A percentile compares a stretch with the other conserved stretches of the same genome.
phyloP scores from a whole-genome alignment of 2,888 invertebrate genomes.

The Diplazon laetatorius region DNA sequence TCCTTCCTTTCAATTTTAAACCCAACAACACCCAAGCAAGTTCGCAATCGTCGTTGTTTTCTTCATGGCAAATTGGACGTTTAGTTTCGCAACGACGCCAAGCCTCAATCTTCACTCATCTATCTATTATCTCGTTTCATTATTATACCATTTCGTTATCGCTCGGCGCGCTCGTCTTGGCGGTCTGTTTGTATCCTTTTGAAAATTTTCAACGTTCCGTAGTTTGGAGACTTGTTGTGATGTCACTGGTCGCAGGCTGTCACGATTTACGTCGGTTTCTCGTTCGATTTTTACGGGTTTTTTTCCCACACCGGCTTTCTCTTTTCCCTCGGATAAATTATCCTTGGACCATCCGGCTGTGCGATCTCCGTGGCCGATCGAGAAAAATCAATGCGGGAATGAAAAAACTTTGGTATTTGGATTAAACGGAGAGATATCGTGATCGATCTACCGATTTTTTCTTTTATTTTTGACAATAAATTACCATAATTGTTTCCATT shows the following conservation, averaged over 20 bases:
- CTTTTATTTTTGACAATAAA: conserved; percentile 46
- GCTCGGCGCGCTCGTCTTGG: conserved; percentile 30
- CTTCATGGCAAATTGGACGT: conserved; percentile 61
- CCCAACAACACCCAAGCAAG: conserved; percentile 49
- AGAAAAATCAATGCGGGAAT: conserved; percentile 18
- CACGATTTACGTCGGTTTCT: neutral
- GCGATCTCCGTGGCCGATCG: conserved; percentile 11
- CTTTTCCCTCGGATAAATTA: neutral
- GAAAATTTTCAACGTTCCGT: neutral
- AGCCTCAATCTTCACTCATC: conserved; percentile 57
- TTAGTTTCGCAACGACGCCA: conserved; percentile 59
- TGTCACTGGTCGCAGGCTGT: neutral
- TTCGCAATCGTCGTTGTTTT: conserved; percentile 42
- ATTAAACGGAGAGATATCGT: neutral
- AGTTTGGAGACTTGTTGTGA: conserved; percentile 5
- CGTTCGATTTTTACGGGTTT: neutral
- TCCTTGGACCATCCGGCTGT: conserved; percentile 2
- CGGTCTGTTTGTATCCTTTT: conserved; percentile 5
- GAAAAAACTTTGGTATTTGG: neutral
- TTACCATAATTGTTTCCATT: conserved; percentile 64
- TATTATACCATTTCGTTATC: conserved; percentile 63
- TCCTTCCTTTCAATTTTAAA: conserved; percentile 65
- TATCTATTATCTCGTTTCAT: conserved; percentile 66
- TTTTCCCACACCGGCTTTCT: neutral
- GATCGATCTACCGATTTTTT: conserved; percentile 19